A percentile compares a stretch with the other conserved stretches of the same genome.
Conservation (phyloP, 2,113 vertebrate species). For the Gobio gobio region DNA sequence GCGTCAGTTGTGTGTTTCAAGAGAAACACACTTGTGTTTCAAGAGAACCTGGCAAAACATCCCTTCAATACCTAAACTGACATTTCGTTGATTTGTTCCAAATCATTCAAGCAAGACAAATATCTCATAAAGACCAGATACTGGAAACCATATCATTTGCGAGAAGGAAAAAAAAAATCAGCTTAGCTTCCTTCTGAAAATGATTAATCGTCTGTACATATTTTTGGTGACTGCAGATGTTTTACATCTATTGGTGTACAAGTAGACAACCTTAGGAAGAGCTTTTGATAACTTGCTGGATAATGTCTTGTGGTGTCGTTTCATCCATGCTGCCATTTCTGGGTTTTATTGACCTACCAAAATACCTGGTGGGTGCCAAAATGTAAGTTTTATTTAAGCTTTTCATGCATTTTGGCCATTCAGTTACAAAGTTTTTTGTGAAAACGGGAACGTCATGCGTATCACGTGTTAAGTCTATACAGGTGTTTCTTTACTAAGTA, state of each 20-base stretch:
- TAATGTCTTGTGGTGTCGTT: neutral
- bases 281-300: neutral
- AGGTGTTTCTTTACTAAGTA: too few species aligned
- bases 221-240: neutral
- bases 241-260: neutral
- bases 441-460: too few species aligned
- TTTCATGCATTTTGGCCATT: too few species aligned
- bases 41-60: neutral
- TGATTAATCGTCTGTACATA: neutral
- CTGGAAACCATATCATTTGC: neutral
- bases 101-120: neutral
- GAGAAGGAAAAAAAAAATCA: neutral
- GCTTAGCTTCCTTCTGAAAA: neutral
- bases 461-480: too few species aligned
- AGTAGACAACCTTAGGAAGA: neutral
- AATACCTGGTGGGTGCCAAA: too few species aligned
- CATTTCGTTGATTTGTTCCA: neutral
- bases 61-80: neutral
- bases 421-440: too few species aligned
- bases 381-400: too few species aligned
- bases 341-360: too few species aligned
- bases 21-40: too few species aligned
- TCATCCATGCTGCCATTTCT: neutral
- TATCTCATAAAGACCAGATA: neutral
- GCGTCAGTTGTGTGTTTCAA: neutral